Conservation (phyloP, 2,113 vertebrate species). For the Myocastor coypus region DNA sequence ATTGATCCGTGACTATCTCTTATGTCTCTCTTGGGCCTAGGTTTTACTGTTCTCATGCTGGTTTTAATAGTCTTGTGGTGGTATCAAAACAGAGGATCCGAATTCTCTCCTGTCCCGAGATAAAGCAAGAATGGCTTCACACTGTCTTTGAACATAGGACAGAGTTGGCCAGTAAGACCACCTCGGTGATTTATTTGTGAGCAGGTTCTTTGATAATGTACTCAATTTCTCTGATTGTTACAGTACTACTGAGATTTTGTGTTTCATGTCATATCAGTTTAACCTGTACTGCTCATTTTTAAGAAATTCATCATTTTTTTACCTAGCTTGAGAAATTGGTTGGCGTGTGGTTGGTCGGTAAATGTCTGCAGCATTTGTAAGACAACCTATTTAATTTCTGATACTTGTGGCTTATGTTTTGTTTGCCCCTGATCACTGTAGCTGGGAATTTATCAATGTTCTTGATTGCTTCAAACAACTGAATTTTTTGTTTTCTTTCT, state of each 20-base stretch:
- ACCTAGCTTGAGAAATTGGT: background rate
- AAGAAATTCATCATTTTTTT: slow-evolving; percentile 3
- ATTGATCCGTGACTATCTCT: background rate
- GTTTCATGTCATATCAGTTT: background rate
- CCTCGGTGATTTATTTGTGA: background rate
- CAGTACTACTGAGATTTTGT: slow-evolving; percentile 34
- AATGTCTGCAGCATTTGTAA: background rate
- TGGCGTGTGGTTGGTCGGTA: slow-evolving; percentile 3
- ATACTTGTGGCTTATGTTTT: slow-evolving; percentile 30
- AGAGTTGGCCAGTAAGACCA: background rate
- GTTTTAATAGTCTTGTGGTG: background rate
- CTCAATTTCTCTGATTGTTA: slow-evolving; percentile 21
- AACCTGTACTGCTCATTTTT: slow-evolving; percentile 15
- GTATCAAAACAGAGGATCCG: background rate
- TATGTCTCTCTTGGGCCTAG: background rate
- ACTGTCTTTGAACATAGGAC: background rate
- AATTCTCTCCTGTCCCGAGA: background rate
- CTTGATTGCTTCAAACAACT: slow-evolving; percentile 3
- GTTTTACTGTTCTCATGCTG: background rate
- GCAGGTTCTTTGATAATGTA: slow-evolving; percentile 22
- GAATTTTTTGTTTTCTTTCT: background rate
- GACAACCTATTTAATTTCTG: slow-evolving; percentile 16
- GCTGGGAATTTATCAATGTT: background rate
- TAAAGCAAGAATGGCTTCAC: background rate
- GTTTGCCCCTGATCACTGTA: background rate